These are phyloP conservation scores for Sylvicola fuscatus DNA, from an alignment of 2,888 invertebrate genomes.

Conservation along the genomic window DNA sequence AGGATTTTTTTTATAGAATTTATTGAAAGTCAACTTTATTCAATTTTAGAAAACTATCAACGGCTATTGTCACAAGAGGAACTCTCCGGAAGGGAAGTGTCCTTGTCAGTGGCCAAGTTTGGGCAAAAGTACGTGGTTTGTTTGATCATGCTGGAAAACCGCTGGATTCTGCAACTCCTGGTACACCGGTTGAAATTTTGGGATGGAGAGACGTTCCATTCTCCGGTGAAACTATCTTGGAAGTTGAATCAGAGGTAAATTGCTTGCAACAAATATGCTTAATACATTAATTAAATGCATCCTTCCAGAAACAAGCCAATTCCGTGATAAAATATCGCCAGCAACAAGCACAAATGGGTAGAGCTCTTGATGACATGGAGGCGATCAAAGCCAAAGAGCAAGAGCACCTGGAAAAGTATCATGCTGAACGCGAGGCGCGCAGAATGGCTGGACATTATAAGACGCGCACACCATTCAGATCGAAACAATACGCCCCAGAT, in stretches of 20 bases:
- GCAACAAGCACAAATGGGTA: conserved; percentile 34
- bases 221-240: conserved; percentile 72
- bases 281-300: background rate
- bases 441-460: conserved; percentile 37
- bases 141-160: conserved; percentile 53
- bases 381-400: conserved; percentile 43
- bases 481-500: conserved; percentile 29
- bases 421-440: conserved; percentile 34
- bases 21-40: conserved; percentile 1
- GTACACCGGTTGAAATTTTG: conserved; percentile 59
- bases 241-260: conserved; percentile 57
- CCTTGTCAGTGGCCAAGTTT: conserved; percentile 64
- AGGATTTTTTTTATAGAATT: background rate
- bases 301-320: conserved; percentile 37
- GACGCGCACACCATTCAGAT: conserved; percentile 34
- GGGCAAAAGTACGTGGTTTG: conserved; percentile 66
- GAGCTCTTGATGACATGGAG: conserved; percentile 37
- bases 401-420: conserved; percentile 42
- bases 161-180: conserved; percentile 47
- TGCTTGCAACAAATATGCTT: background rate
- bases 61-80: conserved; percentile 68
- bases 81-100: conserved; percentile 57
- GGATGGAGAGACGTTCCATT: conserved; percentile 84
- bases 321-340: conserved; percentile 46
- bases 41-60: conserved; percentile 48